Evolutionary conservation across 1,140 invertebrate species (phyloP).

Genomic region (Orchesella cincta): DNA sequence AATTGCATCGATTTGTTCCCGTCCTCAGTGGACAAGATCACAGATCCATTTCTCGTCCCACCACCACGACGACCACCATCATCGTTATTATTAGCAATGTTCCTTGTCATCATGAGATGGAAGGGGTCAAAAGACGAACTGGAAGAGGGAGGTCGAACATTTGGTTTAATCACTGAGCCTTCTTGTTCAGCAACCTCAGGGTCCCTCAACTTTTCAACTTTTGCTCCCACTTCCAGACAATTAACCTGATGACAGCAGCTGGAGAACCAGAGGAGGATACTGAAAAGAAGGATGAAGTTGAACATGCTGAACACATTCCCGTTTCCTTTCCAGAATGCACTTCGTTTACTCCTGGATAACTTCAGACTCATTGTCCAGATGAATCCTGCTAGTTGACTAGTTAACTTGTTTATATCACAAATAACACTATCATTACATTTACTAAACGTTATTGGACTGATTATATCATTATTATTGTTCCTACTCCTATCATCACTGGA

Average conservation of each 20-base stretch:
- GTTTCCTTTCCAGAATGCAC: neutral
- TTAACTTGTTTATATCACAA: neutral
- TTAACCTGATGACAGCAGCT: neutral
- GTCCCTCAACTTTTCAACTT: neutral
- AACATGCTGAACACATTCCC: constrained; percentile 11
- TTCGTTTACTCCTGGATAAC: neutral
- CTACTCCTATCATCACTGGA: neutral
- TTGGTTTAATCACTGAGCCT: neutral
- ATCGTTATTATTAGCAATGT: constrained; percentile 9
- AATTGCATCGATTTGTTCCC: neutral
- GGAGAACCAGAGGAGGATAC: neutral
- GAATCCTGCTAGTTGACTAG: neutral
- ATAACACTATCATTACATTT: neutral
- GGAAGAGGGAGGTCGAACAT: neutral
- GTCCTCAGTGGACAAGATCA: constrained; percentile 2
- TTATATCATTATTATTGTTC: neutral
- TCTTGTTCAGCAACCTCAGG: neutral
- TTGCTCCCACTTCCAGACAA: neutral
- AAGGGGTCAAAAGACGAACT: neutral
- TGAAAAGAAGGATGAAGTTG: neutral
- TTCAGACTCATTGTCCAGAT: neutral
- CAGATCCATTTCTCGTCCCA: neutral
- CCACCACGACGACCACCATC: neutral
- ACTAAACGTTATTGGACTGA: neutral
- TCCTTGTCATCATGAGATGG: neutral